Base-by-base conservation (phyloP, 2,113 vertebrate genomes). In the Leptobrachium ailaonicum region DNA sequence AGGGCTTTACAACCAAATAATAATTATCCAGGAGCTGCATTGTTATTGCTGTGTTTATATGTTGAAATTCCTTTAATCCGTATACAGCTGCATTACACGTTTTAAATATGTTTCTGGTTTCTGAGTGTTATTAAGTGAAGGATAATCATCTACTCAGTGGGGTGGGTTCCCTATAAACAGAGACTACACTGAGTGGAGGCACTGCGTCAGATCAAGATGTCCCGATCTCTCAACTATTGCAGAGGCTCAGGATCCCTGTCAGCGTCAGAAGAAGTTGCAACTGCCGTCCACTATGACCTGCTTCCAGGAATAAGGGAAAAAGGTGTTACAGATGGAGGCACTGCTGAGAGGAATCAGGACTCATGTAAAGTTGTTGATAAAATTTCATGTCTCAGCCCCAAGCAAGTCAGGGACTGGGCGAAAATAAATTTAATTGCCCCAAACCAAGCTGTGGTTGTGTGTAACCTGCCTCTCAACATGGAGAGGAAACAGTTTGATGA, bases 231-330 rank as follows among this genome's bases (percentile, higher is more conserved):
- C 56, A 60, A 60, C 56, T 60, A 60, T 60, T 8, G 56, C 56
- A 12, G 56, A 60, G 56, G 56, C 56, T 60, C 56, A 60, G 56
- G 56, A 60, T 60, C 56, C 56, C 56, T 60, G 56, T 60, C 56
- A 60, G 56, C 56, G 56, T 10, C 56, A 60, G 56, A 60, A 3
- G 56, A 60, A 60, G 56, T 4, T 60, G 56, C 13, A 60, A 60
- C 56, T 60, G 10, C 56, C 13, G 56, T 12, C 11, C 10, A 60
- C 56, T 60, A 60, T 12, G 1, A 12, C 13, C 13, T 60, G 56
- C 13, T 14, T 1, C 56, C 56, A 60, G 56, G 56, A 60, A 12
- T 12, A 60, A 12, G 56, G 56, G 9, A 60, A 60, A 60, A 60
- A 60, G 56, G 56, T 2, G 56, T 60, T 12, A 60, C 3, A 60